Evolutionary conservation across 2,888 invertebrate genomes (phyloP).

Genomic region (Parnassius smintheus): DNA sequence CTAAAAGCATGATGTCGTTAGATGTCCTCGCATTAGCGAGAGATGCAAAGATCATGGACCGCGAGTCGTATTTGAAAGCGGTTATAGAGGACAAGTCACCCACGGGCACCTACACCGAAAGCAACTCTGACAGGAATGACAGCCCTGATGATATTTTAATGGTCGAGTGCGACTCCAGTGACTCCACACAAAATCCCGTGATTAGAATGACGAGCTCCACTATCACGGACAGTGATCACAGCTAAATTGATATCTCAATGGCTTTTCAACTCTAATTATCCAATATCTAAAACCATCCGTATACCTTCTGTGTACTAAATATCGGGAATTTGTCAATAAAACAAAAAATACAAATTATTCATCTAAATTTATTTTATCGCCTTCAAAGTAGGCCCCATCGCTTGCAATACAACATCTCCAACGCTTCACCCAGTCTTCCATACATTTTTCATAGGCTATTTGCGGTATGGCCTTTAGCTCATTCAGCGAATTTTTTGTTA

Average conservation of each 20-base stretch:
- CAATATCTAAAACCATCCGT: not conserved
- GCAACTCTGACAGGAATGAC: conserved; percentile 72
- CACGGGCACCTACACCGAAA: conserved; percentile 71
- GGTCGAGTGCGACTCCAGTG: conserved; percentile 76
- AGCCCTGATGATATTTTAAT: conserved; percentile 72
- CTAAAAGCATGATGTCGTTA: conserved; percentile 75
- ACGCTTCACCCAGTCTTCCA: too few relatives aligned
- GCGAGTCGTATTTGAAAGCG: conserved; percentile 72
- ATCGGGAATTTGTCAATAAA: too few relatives aligned
- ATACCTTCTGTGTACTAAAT: too few relatives aligned
- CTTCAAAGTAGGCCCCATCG: too few relatives aligned
- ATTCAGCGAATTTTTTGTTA: too few relatives aligned
- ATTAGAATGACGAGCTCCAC: conserved; percentile 75
- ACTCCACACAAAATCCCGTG: conserved; percentile 70
- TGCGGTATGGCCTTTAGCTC: too few relatives aligned
- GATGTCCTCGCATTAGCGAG: conserved; percentile 69
- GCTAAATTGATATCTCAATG: conserved; percentile 42
- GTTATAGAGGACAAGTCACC: conserved; percentile 76
- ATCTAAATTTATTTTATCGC: too few relatives aligned
- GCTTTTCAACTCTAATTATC: too few relatives aligned
- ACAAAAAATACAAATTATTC: too few relatives aligned
- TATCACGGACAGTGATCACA: conserved; percentile 70
- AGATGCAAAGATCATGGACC: conserved; percentile 65
- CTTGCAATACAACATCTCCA: too few relatives aligned
- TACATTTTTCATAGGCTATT: too few relatives aligned